Evolutionary conservation across 1,140 invertebrate genomes (phyloP).

Genomic region (Physella acuta): DNA sequence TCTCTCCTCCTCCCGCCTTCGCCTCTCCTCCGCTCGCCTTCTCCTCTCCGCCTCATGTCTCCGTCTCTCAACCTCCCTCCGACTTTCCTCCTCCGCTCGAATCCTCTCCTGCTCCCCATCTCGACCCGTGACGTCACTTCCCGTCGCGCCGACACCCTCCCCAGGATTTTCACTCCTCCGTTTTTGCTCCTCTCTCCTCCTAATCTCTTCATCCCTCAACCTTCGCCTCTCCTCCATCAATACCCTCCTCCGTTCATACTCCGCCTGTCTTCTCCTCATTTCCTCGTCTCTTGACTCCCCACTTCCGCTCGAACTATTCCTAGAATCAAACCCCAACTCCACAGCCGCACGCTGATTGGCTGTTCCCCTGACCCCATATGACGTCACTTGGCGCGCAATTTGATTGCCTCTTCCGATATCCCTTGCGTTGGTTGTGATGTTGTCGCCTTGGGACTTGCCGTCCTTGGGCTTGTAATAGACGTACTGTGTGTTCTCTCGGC

Average conservation of each 20-base stretch:
- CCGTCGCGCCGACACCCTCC: not conserved
- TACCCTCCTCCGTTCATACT: not conserved
- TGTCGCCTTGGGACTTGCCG: no score
- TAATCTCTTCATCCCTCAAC: not conserved
- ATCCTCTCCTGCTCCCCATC: no score
- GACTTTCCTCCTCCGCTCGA: not conserved
- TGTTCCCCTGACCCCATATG: no score
- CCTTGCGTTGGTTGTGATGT: no score
- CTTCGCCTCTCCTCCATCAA: not conserved
- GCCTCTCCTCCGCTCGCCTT: not conserved
- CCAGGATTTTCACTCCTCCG: not conserved
- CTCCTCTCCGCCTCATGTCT: slow-evolving; percentile 8
- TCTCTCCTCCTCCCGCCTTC: not conserved
- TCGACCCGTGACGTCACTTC: no score
- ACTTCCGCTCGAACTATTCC: not conserved
- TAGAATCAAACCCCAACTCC: no score
- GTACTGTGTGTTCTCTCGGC: not conserved
- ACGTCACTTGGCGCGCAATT: no score
- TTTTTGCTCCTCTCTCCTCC: not conserved
- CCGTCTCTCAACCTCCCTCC: slow-evolving; percentile 6
- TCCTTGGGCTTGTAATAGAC: not conserved
- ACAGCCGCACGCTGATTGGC: no score
- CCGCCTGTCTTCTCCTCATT: not conserved
- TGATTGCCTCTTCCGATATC: no score
- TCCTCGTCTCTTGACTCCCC: not conserved